Conservation (phyloP, 1,140 invertebrate genomes). For the Achatina immaculata region DNA sequence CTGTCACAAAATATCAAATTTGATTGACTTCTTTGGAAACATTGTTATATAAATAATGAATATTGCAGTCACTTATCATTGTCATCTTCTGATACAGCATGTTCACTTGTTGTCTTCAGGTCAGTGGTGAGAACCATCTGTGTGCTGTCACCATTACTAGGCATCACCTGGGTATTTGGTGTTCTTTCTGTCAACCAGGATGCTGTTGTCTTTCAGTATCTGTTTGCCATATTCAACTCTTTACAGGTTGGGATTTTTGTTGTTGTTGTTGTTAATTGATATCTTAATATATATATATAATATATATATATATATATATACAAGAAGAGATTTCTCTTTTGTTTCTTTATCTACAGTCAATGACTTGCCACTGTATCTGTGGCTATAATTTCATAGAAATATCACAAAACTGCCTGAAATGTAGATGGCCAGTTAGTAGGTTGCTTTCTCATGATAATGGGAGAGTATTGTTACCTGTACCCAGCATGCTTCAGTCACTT, state of each 20-base stretch:
- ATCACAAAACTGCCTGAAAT: too few species aligned
- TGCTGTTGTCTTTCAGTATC: constrained; percentile 56
- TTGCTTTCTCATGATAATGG: too few species aligned
- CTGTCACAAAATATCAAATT: too few species aligned
- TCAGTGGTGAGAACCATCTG: constrained; percentile 47
- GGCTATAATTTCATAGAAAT: too few species aligned
- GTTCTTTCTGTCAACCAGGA: constrained; percentile 58
- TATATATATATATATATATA: background rate
- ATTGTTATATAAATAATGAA: background rate
- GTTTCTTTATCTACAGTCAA: too few species aligned
- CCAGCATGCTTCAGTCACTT: too few species aligned
- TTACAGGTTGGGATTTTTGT: constrained; percentile 52
- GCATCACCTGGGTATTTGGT: constrained; percentile 60
- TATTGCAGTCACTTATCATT: background rate
- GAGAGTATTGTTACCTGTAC: too few species aligned
- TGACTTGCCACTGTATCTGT: background rate
- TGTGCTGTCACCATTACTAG: constrained; percentile 57
- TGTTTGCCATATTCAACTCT: constrained; percentile 61
- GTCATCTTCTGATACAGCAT: background rate
- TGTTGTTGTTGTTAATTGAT: background rate
- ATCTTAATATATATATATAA: background rate
- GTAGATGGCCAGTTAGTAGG: too few species aligned
- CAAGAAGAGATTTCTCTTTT: too few species aligned
- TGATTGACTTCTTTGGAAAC: background rate
- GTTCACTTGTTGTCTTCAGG: constrained; percentile 39